These are phyloP conservation scores for Syngnathoides biaculeatus DNA, from an alignment of 2,113 vertebrate genomes.

Conservation along the genomic window DNA sequence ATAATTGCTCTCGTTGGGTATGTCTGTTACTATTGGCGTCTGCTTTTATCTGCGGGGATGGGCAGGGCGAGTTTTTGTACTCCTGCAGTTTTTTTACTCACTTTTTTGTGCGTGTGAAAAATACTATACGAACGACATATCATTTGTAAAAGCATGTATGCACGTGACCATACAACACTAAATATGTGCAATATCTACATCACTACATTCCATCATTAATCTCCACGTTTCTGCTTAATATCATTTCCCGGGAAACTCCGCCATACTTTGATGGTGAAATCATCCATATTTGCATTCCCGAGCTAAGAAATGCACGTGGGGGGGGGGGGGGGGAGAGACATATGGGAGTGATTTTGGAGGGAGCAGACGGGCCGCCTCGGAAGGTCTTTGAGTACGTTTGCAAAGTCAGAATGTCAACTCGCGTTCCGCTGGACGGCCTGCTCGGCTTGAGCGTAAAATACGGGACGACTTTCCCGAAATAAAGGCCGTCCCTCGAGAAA, in stretches of 20 bases:
- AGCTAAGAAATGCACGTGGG: neutral
- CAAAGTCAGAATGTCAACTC: neutral
- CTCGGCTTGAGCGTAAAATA: neutral
- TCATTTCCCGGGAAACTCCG: neutral
- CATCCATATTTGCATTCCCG: neutral
- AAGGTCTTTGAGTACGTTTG: constrained; percentile 31
- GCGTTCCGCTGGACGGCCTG: neutral
- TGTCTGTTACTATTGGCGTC: no score
- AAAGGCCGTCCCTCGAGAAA: neutral
- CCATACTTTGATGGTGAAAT: constrained; percentile 3
- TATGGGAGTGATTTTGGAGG: constrained; percentile 63
- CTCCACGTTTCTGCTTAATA: neutral
- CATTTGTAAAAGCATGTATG: no score
- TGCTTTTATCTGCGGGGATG: no score
- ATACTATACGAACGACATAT: no score
- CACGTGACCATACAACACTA: neutral
- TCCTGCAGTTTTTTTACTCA: no score
- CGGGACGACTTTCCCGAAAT: neutral
- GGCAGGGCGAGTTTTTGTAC: no score
- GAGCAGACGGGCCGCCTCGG: constrained; percentile 54
- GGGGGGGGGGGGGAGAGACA: constrained; percentile 32
- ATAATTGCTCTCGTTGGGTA: no score
- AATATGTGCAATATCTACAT: neutral
- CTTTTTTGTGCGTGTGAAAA: no score
- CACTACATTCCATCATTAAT: neutral